A percentile compares a stretch with the other conserved stretches of the same genome.
phyloP scores from a whole-genome alignment of 2,113 vertebrate species.

The Oreochromis tanganicae region DNA sequence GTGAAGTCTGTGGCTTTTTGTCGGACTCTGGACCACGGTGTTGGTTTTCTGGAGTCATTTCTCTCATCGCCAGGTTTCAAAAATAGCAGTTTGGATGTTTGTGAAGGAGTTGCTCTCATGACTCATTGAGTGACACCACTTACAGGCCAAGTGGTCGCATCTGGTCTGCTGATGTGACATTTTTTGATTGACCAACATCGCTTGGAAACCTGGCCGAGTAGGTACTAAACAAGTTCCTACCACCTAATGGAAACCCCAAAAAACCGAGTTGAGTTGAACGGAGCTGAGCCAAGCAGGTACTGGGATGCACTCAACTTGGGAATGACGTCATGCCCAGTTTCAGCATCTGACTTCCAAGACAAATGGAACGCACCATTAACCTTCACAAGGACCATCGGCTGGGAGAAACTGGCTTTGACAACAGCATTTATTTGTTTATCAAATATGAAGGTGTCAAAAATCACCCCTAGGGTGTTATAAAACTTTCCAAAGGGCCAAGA shows the following conservation, averaged over 20 bases:
- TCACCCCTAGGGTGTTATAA: not conserved
- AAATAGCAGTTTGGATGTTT: not conserved
- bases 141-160: not conserved
- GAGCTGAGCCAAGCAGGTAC: not conserved
- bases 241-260: not conserved
- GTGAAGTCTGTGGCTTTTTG: not conserved
- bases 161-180: accelerated
- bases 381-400: not conserved
- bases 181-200: not conserved
- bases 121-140: accelerated
- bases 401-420: not conserved
- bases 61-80: not conserved
- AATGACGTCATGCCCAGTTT: not conserved
- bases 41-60: not conserved
- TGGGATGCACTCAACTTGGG: accelerated
- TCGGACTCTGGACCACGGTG: not conserved
- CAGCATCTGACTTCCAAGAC: not conserved
- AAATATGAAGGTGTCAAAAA: not conserved
- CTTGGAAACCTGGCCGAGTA: accelerated
- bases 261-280: accelerated
- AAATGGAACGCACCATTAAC: not conserved
- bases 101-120: accelerated
- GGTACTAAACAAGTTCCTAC: not conserved
- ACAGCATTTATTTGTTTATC: not conserved
- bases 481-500: not conserved